Evolutionary conservation across 2,113 vertebrate species (phyloP).

Genomic region (Chloroceryle aenea): DNA sequence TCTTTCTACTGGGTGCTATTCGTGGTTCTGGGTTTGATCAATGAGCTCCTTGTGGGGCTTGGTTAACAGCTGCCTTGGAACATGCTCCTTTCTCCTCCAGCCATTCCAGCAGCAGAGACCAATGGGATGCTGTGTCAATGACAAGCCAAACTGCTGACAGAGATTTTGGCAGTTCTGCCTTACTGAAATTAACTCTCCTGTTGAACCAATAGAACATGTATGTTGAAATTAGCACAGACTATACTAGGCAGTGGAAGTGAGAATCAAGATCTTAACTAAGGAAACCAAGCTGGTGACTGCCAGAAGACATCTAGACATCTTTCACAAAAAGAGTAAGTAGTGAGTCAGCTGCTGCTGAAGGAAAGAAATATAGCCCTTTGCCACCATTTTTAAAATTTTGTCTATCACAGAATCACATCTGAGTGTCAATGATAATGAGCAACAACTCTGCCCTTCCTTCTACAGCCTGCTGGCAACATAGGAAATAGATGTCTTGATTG

Average conservation of each 20-base stretch:
- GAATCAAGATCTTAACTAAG: background rate
- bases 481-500: background rate
- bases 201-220: background rate
- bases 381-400: background rate
- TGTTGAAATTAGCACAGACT: background rate
- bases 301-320: background rate
- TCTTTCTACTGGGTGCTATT: background rate
- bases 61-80: background rate
- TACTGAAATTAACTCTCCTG: background rate
- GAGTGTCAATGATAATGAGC: background rate
- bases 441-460: background rate
- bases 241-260: background rate
- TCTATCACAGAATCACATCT: background rate
- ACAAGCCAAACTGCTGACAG: background rate
- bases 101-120: background rate
- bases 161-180: background rate
- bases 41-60: background rate
- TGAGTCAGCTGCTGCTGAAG: background rate
- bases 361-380: background rate
- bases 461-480: background rate
- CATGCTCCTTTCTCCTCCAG: background rate
- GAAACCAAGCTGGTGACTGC: background rate
- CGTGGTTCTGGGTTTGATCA: background rate
- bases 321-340: background rate
- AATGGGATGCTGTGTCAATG: background rate